These are phyloP conservation scores for Drosophila fungiperda DNA, from an alignment of 2,888 invertebrate species.

Conservation along the genomic window DNA sequence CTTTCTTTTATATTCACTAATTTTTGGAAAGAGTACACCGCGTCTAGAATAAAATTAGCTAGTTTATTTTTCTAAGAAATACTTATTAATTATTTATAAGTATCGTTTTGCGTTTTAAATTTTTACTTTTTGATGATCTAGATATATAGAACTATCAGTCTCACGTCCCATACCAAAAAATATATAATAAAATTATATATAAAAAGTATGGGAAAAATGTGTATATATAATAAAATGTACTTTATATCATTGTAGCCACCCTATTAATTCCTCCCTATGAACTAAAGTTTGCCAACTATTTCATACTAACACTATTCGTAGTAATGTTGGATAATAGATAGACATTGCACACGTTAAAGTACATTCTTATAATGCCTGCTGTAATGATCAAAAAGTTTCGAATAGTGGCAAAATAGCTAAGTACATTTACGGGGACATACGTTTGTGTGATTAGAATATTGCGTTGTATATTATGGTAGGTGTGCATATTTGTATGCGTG, in stretches of 20 bases:
- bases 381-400: conserved; percentile 4
- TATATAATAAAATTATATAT: neutral
- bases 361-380: conserved; percentile 5
- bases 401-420: conserved; percentile 19
- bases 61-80: conserved; percentile 53
- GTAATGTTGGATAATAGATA: conserved; percentile 2
- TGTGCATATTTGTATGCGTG: conserved; percentile 17
- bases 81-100: conserved; percentile 38
- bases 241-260: conserved; percentile 12
- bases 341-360: conserved; percentile 7
- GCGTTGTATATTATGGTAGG: conserved; percentile 12
- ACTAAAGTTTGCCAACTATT: conserved; percentile 6
- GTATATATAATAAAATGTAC: conserved; percentile 42
- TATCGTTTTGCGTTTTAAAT: conserved; percentile 21
- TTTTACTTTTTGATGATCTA: conserved; percentile 64
- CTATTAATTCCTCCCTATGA: neutral
- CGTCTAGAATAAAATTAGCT: conserved; percentile 63
- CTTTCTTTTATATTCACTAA: neutral
- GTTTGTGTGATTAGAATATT: conserved; percentile 11
- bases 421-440: conserved; percentile 16
- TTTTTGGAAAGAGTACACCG: conserved; percentile 27
- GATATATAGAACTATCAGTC: conserved; percentile 83
- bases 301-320: neutral
- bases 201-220: conserved; percentile 53
- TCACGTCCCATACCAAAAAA: conserved; percentile 81